A percentile compares a stretch with the other conserved stretches of the same genome.
Evolutionary conservation across 2,888 invertebrate species (phyloP).

Genomic region (Spisula subtruncata): DNA sequence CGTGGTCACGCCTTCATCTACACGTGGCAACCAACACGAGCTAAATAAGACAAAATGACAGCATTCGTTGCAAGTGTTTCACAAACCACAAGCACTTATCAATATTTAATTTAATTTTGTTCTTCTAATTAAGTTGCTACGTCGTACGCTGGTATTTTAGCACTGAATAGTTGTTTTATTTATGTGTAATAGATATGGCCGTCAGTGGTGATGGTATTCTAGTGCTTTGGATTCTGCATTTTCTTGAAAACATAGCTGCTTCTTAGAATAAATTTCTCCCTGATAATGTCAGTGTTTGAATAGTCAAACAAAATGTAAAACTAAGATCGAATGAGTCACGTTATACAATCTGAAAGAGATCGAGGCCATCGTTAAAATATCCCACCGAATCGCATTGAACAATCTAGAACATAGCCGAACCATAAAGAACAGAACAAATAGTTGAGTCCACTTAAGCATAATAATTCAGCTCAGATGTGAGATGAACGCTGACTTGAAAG

Average conservation of each 20-base stretch:
- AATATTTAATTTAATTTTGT: constrained; percentile 20
- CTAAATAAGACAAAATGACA: background rate
- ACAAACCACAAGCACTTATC: background rate
- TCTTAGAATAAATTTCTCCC: too few relatives aligned
- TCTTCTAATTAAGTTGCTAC: constrained; percentile 19
- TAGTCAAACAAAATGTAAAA: too few relatives aligned
- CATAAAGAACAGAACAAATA: too few relatives aligned
- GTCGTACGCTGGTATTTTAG: background rate
- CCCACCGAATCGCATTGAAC: too few relatives aligned
- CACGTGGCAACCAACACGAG: background rate
- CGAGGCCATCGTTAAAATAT: too few relatives aligned
- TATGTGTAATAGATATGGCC: background rate
- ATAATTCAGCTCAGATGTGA: too few relatives aligned
- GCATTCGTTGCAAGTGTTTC: constrained; percentile 9
- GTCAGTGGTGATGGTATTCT: background rate
- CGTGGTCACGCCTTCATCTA: background rate
- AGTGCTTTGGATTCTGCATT: background rate
- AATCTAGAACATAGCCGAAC: too few relatives aligned
- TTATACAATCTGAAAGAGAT: too few relatives aligned
- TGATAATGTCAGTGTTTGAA: too few relatives aligned
- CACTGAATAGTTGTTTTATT: background rate
- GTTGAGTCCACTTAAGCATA: too few relatives aligned
- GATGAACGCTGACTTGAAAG: too few relatives aligned
- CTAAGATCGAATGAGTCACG: too few relatives aligned
- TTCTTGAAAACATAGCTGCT: background rate